phyloP scores from a whole-genome alignment of 2,113 vertebrate genomes.

The Ctenodactylus gundi region DNA sequence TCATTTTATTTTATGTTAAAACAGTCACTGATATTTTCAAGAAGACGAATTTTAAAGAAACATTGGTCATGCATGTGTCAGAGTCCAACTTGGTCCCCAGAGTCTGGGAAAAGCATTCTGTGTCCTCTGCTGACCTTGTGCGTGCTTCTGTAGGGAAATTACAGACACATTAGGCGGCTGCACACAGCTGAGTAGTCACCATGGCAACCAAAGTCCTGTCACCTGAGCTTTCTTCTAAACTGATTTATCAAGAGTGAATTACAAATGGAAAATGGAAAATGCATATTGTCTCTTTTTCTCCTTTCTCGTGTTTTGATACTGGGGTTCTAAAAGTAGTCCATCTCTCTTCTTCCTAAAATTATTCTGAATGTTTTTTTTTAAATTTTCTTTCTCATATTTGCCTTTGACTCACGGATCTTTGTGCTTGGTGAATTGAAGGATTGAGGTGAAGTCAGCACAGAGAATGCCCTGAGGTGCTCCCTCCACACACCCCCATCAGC shows the following conservation, averaged over 20 bases:
- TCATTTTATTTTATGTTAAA: constrained; percentile 34
- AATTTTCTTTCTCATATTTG: neutral
- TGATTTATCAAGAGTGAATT: constrained; percentile 28
- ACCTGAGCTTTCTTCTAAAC: constrained; percentile 50
- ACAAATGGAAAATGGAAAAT: constrained; percentile 28
- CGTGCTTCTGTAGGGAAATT: constrained; percentile 20
- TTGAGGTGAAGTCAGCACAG: constrained; percentile 14
- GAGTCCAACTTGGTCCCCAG: neutral
- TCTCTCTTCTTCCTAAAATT: constrained; percentile 49
- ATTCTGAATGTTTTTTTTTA: constrained; percentile 17
- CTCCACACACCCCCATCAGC: neutral
- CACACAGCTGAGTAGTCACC: constrained; percentile 56
- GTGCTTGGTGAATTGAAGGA: constrained; percentile 25
- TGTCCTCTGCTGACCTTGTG: constrained; percentile 53
- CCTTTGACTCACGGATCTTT: constrained; percentile 18
- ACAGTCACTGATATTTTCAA: constrained; percentile 4
- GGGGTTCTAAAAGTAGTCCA: constrained; percentile 15
- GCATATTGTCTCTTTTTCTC: neutral
- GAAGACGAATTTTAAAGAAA: constrained; percentile 35
- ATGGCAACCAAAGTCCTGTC: constrained; percentile 67
- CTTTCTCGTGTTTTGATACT: neutral
- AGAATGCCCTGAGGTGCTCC: neutral
- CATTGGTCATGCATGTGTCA: neutral
- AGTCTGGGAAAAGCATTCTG: neutral
- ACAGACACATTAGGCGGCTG: neutral